Evolutionary conservation across 2,888 invertebrate species (phyloP).

Genomic region (Eristalis tenax): DNA sequence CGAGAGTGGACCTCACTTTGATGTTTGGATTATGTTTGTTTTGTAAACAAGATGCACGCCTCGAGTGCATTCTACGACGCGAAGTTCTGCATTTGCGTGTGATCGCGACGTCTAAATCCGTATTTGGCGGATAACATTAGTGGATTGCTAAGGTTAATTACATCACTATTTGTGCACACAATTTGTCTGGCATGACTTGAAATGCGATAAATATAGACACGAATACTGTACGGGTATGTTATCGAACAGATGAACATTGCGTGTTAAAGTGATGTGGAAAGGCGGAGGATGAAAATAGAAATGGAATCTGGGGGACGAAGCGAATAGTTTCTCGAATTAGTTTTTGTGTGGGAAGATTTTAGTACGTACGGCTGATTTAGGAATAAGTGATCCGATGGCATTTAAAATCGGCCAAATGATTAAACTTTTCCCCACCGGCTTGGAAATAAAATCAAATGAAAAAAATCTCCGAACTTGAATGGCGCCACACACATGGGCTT

Average conservation of each 20-base stretch:
- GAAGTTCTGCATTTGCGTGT: conserved; percentile 17
- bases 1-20: neutral
- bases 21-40: neutral
- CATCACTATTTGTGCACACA: conserved; percentile 23
- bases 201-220: conserved; percentile 1
- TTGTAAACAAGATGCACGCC: neutral
- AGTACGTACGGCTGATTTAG: too few relatives aligned
- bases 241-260: neutral
- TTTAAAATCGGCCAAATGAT: too few relatives aligned
- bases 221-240: neutral
- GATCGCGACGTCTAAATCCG: neutral
- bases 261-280: neutral
- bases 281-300: neutral
- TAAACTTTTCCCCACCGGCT: too few relatives aligned
- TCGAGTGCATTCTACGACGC: neutral
- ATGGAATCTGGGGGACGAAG: neutral
- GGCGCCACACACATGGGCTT: too few relatives aligned
- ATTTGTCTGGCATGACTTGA: conserved; percentile 11
- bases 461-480: too few relatives aligned
- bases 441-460: too few relatives aligned
- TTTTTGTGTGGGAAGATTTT: neutral
- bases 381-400: too few relatives aligned
- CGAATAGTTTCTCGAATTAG: neutral
- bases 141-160: conserved; percentile 1
- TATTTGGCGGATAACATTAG: neutral